Conservation (phyloP, 2,797 vertebrate species). For the Pitangus sulphuratus region DNA sequence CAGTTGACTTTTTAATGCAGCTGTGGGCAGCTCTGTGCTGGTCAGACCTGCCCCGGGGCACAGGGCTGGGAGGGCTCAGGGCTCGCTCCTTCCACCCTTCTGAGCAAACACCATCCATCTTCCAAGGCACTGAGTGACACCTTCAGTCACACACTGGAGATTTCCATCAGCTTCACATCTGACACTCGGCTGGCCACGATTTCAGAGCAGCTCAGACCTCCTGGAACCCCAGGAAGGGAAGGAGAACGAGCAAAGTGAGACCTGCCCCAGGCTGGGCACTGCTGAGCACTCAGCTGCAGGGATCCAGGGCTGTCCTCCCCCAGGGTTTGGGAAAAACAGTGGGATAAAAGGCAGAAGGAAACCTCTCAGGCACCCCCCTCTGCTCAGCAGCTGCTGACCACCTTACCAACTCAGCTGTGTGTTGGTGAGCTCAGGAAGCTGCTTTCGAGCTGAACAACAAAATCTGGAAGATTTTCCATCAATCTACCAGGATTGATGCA, state of each 20-base stretch:
- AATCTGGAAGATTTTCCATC: rapidly evolving
- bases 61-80: background rate
- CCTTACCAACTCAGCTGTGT: rapidly evolving
- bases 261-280: background rate
- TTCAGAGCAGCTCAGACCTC: background rate
- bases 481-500: rapidly evolving
- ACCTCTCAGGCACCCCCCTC: background rate
- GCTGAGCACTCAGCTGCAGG: background rate
- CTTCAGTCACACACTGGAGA: background rate
- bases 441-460: background rate
- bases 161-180: background rate
- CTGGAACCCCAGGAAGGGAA: background rate
- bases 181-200: rapidly evolving
- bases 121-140: background rate
- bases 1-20: background rate
- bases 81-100: background rate
- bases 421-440: background rate
- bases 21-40: background rate
- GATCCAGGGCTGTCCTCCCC: rapidly evolving
- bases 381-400: background rate
- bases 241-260: rapidly evolving
- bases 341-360: background rate
- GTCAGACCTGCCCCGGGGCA: background rate
- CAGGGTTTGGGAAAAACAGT: background rate
- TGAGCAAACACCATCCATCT: background rate